Percentiles rank a stretch among this genome's conserved stretches.
phyloP scores from a whole-genome alignment of 2,888 invertebrate species.

The Drosophila imparisetae region DNA sequence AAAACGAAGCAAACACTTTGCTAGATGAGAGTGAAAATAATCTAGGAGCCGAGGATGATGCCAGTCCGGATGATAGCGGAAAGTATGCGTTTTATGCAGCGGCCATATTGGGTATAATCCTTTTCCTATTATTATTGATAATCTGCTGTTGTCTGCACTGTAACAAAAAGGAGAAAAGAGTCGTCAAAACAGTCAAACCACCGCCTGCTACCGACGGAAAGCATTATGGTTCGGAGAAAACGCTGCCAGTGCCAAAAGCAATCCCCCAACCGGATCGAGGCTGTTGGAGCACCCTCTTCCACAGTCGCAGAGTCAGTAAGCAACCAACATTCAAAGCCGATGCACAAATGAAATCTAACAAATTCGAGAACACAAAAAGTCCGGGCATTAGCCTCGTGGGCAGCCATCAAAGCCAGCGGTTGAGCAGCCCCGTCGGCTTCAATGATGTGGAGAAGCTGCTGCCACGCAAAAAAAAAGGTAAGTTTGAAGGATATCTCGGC shows the following conservation, averaged over 20 bases:
- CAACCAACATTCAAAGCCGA: neutral
- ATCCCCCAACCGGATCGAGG: neutral
- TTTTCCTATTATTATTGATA: conserved; percentile 50
- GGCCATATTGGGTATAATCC: conserved; percentile 40
- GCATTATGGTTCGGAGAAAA: neutral
- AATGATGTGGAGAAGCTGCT: conserved; percentile 23
- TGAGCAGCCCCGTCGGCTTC: neutral
- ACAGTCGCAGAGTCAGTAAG: conserved; percentile 13
- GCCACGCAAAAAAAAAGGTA: conserved; percentile 17
- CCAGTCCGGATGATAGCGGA: conserved; percentile 38
- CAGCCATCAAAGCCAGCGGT: neutral
- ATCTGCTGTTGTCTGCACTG: conserved; percentile 56
- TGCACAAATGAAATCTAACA: neutral
- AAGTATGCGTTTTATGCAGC: conserved; percentile 53
- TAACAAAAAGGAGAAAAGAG: neutral
- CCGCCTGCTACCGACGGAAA: neutral
- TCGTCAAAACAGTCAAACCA: neutral
- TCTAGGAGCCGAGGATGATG: neutral
- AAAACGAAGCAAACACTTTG: neutral
- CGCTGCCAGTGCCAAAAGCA: neutral
- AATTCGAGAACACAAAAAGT: neutral
- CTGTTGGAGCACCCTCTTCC: conserved; percentile 33
- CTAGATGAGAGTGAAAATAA: neutral
- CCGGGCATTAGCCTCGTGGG: conserved; percentile 24
- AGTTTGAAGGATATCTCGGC: neutral